Conservation (phyloP, 2,113 vertebrate species). For the Hyla sarda region DNA sequence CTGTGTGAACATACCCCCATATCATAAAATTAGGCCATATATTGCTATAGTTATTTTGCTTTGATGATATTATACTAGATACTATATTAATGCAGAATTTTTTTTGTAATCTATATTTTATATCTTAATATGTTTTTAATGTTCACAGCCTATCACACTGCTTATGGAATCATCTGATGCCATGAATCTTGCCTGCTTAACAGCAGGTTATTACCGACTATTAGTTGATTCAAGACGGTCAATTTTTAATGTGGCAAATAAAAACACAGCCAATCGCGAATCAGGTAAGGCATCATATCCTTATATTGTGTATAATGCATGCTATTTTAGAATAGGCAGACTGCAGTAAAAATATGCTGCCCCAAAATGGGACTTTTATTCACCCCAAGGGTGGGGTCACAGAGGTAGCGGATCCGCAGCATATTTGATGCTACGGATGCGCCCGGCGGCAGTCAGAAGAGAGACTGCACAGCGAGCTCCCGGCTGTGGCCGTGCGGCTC, state of each 20-base stretch:
- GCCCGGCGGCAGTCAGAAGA: no score
- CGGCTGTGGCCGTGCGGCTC: no score
- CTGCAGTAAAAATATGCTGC: no score
- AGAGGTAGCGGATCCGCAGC: no score
- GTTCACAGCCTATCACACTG: constrained; percentile 90
- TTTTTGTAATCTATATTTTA: neutral
- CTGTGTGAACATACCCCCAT: no score
- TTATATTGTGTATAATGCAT: neutral
- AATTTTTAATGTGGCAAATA: constrained; percentile 96
- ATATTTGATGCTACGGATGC: no score
- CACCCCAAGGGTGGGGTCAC: no score
- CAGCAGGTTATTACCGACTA: constrained; percentile 94
- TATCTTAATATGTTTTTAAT: neutral
- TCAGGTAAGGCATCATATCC: constrained; percentile 69
- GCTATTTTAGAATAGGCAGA: neutral
- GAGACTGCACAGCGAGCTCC: no score
- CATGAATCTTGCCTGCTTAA: constrained; percentile 98
- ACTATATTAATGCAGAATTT: neutral
- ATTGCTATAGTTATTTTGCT: neutral
- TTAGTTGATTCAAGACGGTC: constrained; percentile 95
- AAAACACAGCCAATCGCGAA: constrained; percentile 77
- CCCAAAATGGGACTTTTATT: no score
- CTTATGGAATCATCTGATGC: constrained; percentile 97
- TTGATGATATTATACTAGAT: neutral
- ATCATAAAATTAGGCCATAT: neutral